Base-by-base conservation (phyloP, 2,888 invertebrate species). In the Isoperla grammatica region DNA sequence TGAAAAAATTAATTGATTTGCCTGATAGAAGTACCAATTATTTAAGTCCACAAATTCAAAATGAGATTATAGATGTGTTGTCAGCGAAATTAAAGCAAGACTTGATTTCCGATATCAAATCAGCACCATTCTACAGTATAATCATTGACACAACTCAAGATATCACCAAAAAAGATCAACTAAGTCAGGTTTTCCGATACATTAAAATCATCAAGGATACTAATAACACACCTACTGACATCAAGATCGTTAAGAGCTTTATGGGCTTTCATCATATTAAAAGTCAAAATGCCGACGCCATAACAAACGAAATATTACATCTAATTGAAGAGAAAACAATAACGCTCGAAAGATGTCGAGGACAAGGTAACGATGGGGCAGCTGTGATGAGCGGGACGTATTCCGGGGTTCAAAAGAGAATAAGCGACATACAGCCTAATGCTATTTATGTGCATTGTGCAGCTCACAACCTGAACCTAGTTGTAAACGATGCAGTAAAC, bases 351-450 rank as follows among this genome's bases (percentile, higher is more conserved):
- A 50, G 35, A 29, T 50, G 50, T 50, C 29, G 50, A 3, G 64
- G 62, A 48, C 65, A 66, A 61, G 63, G 63, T 22, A 70, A 71
- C 63, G 69, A 71, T 64, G 69, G 69, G 60, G 69, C 69, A 59
- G 67, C 66, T 64, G 66, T 68, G 2, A 69, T 69, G 68, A 68
- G 67, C 61, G 68, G 68, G 40, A 63, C 60, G 29, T 69, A 68
- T 59, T 57, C 61, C 13, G 66, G 66, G 49, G 61, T 70, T 58
- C 66, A 68, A 66, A 65, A 66, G 63, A 63, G 57, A 40, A 65
- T 66, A 55, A 66, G 66, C 60, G 65, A 67, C 62, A 65, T 66
- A 55, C 65, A 68, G 64, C 64, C 66, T 48, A n/a, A 29, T 29
- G 50, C 50, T 3, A n/a, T 11, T n/a, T 59, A 57, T 46, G 61